phyloP scores from a whole-genome alignment of 2,113 vertebrate species.

The Macquaria australasica region DNA sequence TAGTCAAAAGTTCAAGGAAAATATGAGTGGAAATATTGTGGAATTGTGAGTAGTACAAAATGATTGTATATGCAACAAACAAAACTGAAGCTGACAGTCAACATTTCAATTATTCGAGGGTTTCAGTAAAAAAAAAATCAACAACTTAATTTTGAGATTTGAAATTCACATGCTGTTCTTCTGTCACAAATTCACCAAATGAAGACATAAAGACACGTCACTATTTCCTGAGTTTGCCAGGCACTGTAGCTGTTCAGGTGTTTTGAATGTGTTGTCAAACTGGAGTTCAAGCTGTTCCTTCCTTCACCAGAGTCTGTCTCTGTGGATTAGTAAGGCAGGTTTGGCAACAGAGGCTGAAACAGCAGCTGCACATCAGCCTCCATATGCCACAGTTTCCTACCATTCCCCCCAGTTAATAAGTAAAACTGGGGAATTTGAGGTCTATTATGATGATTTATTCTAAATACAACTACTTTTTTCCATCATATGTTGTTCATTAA shows the following conservation, averaged over 20 bases:
- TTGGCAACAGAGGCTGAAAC: constrained; percentile 42
- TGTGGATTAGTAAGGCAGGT: constrained; percentile 12
- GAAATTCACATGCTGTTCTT: not conserved
- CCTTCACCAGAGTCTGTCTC: constrained; percentile 26
- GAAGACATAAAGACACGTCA: not conserved
- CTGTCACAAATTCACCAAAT: constrained; percentile 1
- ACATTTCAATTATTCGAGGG: not conserved
- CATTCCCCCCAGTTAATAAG: constrained; percentile 13
- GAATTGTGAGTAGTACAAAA: not conserved
- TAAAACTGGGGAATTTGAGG: constrained; percentile 4
- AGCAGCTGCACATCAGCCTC: constrained; percentile 52
- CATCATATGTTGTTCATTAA: not conserved
- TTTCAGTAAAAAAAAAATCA: not conserved
- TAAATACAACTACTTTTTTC: not conserved
- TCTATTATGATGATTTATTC: not conserved
- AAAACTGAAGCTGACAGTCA: not conserved
- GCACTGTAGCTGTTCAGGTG: constrained; percentile 16
- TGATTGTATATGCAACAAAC: not conserved
- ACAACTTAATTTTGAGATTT: not conserved
- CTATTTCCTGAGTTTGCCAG: not conserved
- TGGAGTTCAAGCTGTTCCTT: constrained; percentile 39
- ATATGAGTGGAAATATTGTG: not conserved
- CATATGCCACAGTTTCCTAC: constrained; percentile 26
- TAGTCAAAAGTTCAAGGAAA: not conserved
- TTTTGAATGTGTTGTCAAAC: constrained; percentile 10